These are phyloP conservation scores for Grantiella picta DNA, from an alignment of 2,113 vertebrate genomes.

Conservation along the genomic window DNA sequence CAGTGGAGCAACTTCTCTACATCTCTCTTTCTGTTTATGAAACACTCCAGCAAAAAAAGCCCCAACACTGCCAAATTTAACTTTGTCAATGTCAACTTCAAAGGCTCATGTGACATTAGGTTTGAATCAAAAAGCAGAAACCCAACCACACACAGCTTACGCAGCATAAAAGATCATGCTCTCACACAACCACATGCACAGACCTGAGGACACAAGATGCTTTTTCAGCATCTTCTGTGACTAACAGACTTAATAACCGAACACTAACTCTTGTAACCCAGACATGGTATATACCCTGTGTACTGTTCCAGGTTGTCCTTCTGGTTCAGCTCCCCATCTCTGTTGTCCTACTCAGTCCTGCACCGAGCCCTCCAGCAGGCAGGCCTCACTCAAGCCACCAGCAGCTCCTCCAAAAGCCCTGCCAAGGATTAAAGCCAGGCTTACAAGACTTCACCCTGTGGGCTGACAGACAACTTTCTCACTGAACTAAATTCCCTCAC, in stretches of 20 bases:
- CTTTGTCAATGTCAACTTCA: background rate
- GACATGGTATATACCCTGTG: accelerated
- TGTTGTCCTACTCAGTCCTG: background rate
- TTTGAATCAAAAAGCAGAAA: background rate
- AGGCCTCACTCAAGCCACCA: background rate
- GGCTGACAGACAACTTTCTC: background rate
- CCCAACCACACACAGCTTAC: background rate
- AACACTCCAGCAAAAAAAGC: background rate
- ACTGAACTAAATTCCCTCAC: background rate
- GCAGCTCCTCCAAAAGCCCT: background rate
- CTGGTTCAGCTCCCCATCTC: background rate
- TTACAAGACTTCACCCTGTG: background rate
- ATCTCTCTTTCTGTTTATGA: background rate
- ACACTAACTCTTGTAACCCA: accelerated
- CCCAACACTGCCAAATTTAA: background rate
- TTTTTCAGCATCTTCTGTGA: background rate
- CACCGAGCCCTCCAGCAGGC: background rate
- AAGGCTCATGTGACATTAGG: background rate
- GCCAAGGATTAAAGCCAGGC: background rate
- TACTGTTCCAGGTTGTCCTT: background rate
- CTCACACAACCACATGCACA: background rate
- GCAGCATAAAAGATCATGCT: accelerated
- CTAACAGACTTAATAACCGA: background rate
- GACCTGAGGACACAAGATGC: background rate
- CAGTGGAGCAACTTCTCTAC: background rate